phyloP scores from a whole-genome alignment of 1,140 invertebrate species.

The Fopius arisanus region DNA sequence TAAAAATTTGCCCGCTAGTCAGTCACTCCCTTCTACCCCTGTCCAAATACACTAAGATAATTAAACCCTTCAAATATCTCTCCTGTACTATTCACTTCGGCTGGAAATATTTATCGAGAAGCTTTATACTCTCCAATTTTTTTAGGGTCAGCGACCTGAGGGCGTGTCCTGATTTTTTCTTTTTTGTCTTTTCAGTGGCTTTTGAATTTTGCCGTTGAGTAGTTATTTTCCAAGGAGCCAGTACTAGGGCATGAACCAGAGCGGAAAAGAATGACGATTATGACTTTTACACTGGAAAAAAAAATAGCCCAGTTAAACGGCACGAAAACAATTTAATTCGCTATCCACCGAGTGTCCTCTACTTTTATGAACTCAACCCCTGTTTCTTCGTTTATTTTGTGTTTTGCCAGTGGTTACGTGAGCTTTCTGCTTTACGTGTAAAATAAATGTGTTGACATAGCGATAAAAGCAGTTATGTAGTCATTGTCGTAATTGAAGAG shows the following conservation, averaged over 20 bases:
- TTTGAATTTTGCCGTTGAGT: not conserved
- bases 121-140: too few relatives aligned
- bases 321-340: conserved; percentile 39
- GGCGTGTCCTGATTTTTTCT: too few relatives aligned
- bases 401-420: not conserved
- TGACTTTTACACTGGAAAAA: conserved; percentile 37
- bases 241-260: conserved; percentile 1
- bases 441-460: conserved; percentile 30
- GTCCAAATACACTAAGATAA: conserved; percentile 34
- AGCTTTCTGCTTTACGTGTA: conserved; percentile 12
- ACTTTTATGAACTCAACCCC: not conserved
- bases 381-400: not conserved
- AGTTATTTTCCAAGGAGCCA: not conserved
- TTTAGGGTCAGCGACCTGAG: too few relatives aligned
- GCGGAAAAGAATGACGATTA: conserved; percentile 40
- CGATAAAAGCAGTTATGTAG: conserved; percentile 39
- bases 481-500: conserved; percentile 41
- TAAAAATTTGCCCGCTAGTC: not conserved
- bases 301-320: conserved; percentile 38
- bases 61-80: conserved; percentile 40
- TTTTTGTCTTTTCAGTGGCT: too few relatives aligned
- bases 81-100: not conserved
- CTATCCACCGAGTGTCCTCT: not conserved
- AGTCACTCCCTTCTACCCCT: not conserved
- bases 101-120: not conserved